Conservation (phyloP, 2,888 invertebrate species). For the Papilio demoleus region DNA sequence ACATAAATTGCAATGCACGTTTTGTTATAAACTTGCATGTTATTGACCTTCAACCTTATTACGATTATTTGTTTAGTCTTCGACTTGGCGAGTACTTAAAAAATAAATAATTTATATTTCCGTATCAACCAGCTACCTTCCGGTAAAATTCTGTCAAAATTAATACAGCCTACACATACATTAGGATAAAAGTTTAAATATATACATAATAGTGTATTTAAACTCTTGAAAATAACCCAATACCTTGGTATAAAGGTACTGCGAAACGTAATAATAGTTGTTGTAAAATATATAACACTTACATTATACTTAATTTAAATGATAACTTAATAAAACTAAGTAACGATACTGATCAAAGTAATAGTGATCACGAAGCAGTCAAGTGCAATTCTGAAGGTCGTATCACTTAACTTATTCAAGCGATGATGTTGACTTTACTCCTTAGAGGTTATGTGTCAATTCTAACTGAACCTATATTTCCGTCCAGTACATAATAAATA, state of each 20-base stretch:
- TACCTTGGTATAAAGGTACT: no score
- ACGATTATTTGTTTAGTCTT: no score
- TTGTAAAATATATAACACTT: neutral
- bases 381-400: slow-evolving; percentile 25
- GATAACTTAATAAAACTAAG: neutral
- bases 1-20: neutral
- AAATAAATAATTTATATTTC: no score
- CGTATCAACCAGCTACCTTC: no score
- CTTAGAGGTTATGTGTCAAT: slow-evolving; percentile 21
- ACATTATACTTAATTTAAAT: neutral
- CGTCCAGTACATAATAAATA: neutral
- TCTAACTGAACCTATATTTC: slow-evolving; percentile 2
- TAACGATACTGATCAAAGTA: neutral
- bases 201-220: no score
- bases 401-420: slow-evolving; percentile 20
- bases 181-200: no score
- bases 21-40: neutral
- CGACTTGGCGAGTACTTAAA: no score
- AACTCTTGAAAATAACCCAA: no score
- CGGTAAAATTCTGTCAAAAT: no score
- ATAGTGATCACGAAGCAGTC: neutral
- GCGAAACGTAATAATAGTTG: neutral
- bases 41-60: no score
- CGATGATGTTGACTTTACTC: slow-evolving; percentile 14
- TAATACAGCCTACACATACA: no score